phyloP scores from a whole-genome alignment of 2,888 invertebrate genomes.

The Tineola bisselliella region DNA sequence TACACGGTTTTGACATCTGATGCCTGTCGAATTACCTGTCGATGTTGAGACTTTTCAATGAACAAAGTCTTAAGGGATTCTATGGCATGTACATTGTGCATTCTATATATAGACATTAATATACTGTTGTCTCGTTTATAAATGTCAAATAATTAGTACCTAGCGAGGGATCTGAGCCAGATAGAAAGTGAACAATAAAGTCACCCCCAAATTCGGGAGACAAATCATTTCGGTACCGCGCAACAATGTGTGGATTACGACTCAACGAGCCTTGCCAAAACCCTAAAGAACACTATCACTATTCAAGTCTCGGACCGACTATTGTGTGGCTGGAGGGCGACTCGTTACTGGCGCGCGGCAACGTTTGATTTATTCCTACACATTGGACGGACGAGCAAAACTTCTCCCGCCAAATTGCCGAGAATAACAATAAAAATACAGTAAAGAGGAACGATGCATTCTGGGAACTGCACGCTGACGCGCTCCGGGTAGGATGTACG shows the following conservation, averaged over 20 bases:
- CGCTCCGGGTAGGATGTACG: conserved; percentile 40
- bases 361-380: conserved; percentile 19
- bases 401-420: conserved; percentile 35
- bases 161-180: background rate
- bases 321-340: conserved; percentile 19
- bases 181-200: background rate
- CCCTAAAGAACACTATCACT: conserved; percentile 17
- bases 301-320: conserved; percentile 18
- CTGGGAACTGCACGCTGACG: conserved; percentile 60
- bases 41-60: background rate
- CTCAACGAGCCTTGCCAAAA: conserved; percentile 8
- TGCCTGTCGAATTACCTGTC: background rate
- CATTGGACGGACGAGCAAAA: conserved; percentile 29
- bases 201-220: background rate
- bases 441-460: conserved; percentile 60
- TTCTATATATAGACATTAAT: background rate
- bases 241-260: conserved; percentile 12
- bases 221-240: conserved; percentile 2
- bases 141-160: background rate
- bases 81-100: too few species aligned
- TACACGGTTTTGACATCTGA: background rate
- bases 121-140: too few species aligned
- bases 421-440: conserved; percentile 48
- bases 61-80: background rate
- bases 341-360: conserved; percentile 9